Evolutionary conservation across 2,113 vertebrate genomes (phyloP).

Genomic region (Sorex araneus): DNA sequence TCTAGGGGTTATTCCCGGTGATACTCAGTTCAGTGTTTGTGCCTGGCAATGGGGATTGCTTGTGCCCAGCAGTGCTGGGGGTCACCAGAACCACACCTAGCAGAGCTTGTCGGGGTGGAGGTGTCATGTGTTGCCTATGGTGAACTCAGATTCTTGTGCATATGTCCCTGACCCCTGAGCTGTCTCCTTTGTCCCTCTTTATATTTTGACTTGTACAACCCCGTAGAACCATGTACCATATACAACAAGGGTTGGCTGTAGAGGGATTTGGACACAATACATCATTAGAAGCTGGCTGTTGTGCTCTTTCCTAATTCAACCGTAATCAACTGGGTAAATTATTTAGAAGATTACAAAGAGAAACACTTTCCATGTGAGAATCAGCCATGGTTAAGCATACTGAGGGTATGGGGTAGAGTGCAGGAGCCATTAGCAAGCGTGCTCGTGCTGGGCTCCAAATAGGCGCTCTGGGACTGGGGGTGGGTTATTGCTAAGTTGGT

Average conservation of each 20-base stretch:
- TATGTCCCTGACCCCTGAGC: too few species aligned
- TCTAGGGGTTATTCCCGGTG: too few species aligned
- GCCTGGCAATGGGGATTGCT: too few species aligned
- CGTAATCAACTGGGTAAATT: background rate
- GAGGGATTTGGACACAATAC: background rate
- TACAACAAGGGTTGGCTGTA: background rate
- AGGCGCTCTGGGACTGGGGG: rapidly evolving
- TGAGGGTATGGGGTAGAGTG: background rate
- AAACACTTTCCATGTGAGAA: background rate
- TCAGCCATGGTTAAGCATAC: background rate
- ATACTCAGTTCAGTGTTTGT: too few species aligned
- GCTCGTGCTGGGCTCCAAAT: background rate
- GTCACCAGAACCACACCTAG: too few species aligned
- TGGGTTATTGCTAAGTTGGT: background rate
- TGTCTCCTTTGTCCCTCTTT: too few species aligned
- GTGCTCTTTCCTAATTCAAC: background rate
- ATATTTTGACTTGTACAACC: background rate
- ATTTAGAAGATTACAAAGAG: background rate
- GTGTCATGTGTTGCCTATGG: too few species aligned
- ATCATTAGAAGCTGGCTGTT: background rate
- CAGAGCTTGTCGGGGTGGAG: too few species aligned
- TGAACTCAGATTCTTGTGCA: too few species aligned
- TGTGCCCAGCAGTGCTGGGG: too few species aligned
- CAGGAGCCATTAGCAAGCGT: background rate
- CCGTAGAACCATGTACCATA: background rate